Evolutionary conservation across 2,888 invertebrate species (phyloP).

Genomic region (Thalpophila matura): DNA sequence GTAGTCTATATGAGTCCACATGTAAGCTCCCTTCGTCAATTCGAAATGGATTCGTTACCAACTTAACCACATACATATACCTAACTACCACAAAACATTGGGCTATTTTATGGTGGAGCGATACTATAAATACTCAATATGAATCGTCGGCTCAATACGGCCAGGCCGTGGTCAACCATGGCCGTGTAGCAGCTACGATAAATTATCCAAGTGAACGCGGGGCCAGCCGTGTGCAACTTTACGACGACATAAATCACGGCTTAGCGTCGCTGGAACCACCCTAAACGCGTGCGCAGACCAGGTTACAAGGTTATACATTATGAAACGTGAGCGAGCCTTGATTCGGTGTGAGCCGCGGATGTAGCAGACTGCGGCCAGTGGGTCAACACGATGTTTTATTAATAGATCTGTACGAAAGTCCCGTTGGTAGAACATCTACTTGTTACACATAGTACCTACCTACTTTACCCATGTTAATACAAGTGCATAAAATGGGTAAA

Average conservation of each 20-base stretch:
- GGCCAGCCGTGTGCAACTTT: slow-evolving; percentile 86
- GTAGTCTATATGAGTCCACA: no score
- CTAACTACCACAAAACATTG: slow-evolving; percentile 34
- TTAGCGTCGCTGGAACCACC: slow-evolving; percentile 78
- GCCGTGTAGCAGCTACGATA: slow-evolving; percentile 74
- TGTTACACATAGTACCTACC: not conserved
- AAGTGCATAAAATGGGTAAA: not conserved
- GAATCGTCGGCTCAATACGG: slow-evolving; percentile 76
- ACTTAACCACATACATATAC: slow-evolving; percentile 21
- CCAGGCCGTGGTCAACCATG: slow-evolving; percentile 83
- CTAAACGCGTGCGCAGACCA: slow-evolving; percentile 67
- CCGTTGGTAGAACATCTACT: slow-evolving; percentile 35
- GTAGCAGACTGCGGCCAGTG: slow-evolving; percentile 60
- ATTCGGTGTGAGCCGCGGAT: slow-evolving; percentile 63
- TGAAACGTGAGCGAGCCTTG: slow-evolving; percentile 65
- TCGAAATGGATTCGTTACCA: slow-evolving; percentile 32
- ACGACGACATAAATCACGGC: slow-evolving; percentile 86
- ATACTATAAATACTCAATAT: slow-evolving; percentile 69
- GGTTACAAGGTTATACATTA: slow-evolving; percentile 70
- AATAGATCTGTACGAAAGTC: slow-evolving; percentile 41
- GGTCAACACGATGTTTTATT: slow-evolving; percentile 62
- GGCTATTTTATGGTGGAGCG: slow-evolving; percentile 53
- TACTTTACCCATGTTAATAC: not conserved
- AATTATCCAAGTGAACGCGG: slow-evolving; percentile 89
- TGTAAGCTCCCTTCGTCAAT: slow-evolving; percentile 5